Percentiles rank a stretch among this genome's conserved stretches.
These are phyloP conservation scores for Acanthurus lineatus DNA, from an alignment of 2,797 vertebrate genomes.

Conservation along the genomic window DNA sequence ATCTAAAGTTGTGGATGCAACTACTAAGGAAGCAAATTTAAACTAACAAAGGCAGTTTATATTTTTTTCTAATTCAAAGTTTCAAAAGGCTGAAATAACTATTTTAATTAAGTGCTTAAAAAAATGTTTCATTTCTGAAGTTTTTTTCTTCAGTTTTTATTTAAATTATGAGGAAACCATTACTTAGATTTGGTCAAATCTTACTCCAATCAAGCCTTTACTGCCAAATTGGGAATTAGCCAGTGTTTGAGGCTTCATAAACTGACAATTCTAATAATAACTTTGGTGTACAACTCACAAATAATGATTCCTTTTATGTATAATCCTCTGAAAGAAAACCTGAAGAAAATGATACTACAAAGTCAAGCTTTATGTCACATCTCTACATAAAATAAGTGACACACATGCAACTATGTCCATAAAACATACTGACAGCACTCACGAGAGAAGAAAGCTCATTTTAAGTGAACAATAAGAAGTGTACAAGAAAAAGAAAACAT, in stretches of 20 bases:
- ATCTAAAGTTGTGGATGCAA: constrained; percentile 23
- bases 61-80: not conserved
- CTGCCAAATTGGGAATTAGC: constrained; percentile 36
- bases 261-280: constrained; percentile 55
- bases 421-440: constrained; percentile 41
- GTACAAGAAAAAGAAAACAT: constrained; percentile 35
- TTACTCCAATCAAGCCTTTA: constrained; percentile 14
- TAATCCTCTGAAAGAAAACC: constrained; percentile 25
- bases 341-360: constrained; percentile 25
- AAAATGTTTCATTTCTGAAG: not conserved
- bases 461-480: not conserved
- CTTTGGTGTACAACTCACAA: constrained; percentile 49
- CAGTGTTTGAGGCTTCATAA: constrained; percentile 39
- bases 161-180: constrained; percentile 9
- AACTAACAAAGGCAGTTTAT: not conserved
- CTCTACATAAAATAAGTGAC: constrained; percentile 14
- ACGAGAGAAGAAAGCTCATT: not conserved
- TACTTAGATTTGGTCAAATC: constrained; percentile 38
- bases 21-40: constrained; percentile 13
- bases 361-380: constrained; percentile 14
- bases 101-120: not conserved
- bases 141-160: constrained; percentile 3
- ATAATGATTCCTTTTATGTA: constrained; percentile 63
- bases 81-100: too few species aligned
- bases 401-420: not conserved